Conservation (phyloP, 1,140 invertebrate species). For the Nasonia giraulti region DNA sequence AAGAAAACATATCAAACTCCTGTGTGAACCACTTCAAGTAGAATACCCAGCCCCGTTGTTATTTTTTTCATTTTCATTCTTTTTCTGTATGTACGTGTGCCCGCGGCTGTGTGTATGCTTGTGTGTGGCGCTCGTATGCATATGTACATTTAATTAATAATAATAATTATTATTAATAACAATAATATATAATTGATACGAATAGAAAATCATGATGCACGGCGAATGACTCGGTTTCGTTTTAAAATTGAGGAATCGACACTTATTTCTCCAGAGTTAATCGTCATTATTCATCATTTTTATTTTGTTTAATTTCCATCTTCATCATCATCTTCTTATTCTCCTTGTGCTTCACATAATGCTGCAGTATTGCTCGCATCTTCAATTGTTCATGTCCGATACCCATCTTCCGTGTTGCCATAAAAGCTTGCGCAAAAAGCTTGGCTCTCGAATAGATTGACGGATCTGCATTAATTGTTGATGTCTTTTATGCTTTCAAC, state of each 20-base stretch:
- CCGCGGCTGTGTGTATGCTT: conserved; percentile 56
- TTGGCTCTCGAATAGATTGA: not conserved
- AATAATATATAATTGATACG: conserved; percentile 73
- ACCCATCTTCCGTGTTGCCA: conserved; percentile 1
- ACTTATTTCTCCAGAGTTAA: conserved; percentile 37
- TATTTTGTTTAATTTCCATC: conserved; percentile 35
- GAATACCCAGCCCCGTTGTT: conserved; percentile 36
- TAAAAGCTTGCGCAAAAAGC: not conserved
- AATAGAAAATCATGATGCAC: conserved; percentile 72
- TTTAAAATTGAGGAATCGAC: conserved; percentile 29
- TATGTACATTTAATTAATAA: conserved; percentile 75
- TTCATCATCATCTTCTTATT: conserved; percentile 38
- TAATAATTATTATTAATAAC: conserved; percentile 74
- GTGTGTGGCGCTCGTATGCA: conserved; percentile 60
- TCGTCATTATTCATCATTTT: conserved; percentile 43
- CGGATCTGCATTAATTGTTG: conserved; percentile 5
- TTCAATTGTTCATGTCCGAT: not conserved
- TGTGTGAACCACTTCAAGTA: conserved; percentile 42
- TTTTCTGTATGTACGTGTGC: conserved; percentile 59
- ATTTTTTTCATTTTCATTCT: conserved; percentile 32
- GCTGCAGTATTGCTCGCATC: not conserved
- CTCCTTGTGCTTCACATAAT: conserved; percentile 16
- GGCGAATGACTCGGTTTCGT: conserved; percentile 67
- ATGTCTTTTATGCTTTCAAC: conserved; percentile 1
- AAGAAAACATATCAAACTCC: conserved; percentile 26